phyloP scores from a whole-genome alignment of 2,113 vertebrate genomes.

The Zapornia atra region DNA sequence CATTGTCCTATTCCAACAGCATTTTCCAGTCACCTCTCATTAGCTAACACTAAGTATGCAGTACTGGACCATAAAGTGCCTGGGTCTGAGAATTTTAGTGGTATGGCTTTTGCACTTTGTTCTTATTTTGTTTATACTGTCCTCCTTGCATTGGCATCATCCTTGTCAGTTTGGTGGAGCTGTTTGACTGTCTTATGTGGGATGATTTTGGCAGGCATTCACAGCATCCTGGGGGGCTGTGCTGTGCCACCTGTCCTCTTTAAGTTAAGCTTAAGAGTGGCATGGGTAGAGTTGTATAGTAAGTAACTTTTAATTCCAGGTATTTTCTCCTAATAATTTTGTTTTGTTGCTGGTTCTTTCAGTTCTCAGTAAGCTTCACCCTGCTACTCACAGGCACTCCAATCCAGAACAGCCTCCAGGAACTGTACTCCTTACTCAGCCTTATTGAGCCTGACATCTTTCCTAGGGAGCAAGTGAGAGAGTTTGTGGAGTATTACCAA shows the following conservation, averaged over 20 bases:
- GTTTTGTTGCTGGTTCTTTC: not conserved
- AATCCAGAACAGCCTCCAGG: constrained; percentile 91
- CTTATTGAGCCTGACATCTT: constrained; percentile 88
- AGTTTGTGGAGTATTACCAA: constrained; percentile 81
- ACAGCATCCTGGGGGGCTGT: not conserved
- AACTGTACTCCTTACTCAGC: constrained; percentile 90
- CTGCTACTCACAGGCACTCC: constrained; percentile 92
- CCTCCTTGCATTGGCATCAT: not conserved
- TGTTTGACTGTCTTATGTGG: not conserved
- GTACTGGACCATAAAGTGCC: not conserved
- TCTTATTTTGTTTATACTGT: not conserved
- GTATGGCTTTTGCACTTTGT: not conserved
- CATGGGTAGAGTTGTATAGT: not conserved
- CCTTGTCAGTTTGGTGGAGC: not conserved
- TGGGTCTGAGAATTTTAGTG: not conserved
- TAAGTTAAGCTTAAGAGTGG: not conserved
- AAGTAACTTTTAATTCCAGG: not conserved
- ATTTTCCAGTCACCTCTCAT: not conserved
- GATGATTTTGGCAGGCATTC: not conserved
- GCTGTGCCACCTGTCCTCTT: not conserved
- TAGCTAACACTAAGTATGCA: not conserved
- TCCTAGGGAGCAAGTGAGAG: constrained; percentile 70
- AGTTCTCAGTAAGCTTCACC: constrained; percentile 86
- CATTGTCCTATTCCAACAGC: not conserved
- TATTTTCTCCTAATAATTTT: not conserved